Evolutionary conservation across 2,888 invertebrate genomes (phyloP), one percentile per base, ranked within the genome.

Genomic region (Cerceris rybyensis): DNA sequence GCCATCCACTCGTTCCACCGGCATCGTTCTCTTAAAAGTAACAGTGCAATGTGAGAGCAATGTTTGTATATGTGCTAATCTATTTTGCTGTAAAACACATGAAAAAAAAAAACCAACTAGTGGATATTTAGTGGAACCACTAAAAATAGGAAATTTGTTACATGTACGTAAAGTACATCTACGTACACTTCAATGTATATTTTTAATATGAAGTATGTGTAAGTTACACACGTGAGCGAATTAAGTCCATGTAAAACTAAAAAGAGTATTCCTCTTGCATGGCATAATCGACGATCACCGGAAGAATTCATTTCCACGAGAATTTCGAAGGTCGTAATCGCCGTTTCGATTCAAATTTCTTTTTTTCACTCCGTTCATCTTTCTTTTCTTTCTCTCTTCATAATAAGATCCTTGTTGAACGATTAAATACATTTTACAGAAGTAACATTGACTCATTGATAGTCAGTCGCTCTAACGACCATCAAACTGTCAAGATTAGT

Each of bases 121-220:
- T 63, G 63, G 69, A 73, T 77, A 64, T 72, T 70, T 79, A 86
- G 81, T 65, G 68, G 68, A 77, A 79, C 70, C 70, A 69, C 67
- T 74, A 72, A 75, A 67, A 70, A 61, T 82, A 86, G 78, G 59
- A 64, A 75, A 84, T 75, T 86, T 84, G 87, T 87, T 86, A 81
- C 87, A 86, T 76, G 78, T 83, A 85, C 85, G 83, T 80, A 71
- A 81, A 83, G 76, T 72, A 81, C 85, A 87, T 79, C 43, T 88
- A 83, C 86, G 84, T 88, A 89, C 87, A 87, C 86, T 86, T 89
- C 85, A 88, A 90, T 88, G 88, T 89, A 90, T 90, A 90, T 90
- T 90, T 90, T 90, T 89, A 89, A 90, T 90, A 89, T 87, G 86
- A 87, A 82, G 66, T 87, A 88, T 78, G 78, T 81, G 80, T 88